Percentiles rank a stretch among this genome's conserved stretches.
Conservation (phyloP, 1,140 invertebrate species). For the Microplitis demolitor region DNA sequence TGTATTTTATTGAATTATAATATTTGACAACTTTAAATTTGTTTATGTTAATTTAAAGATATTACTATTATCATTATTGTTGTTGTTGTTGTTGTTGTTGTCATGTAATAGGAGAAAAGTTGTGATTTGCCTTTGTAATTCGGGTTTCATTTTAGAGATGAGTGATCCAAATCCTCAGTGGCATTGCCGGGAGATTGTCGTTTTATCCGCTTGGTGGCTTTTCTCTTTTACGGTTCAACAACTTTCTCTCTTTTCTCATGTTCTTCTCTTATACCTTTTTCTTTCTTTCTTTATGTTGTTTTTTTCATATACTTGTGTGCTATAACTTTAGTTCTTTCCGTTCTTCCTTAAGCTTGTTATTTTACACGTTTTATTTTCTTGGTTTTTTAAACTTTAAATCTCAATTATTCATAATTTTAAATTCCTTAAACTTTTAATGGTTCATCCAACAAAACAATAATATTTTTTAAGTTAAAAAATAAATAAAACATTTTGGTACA, state of each 20-base stretch:
- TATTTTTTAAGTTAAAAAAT: too few species aligned
- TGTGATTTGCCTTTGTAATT: conserved; percentile 28
- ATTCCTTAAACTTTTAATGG: background rate
- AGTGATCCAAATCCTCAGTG: conserved; percentile 25
- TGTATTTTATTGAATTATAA: too few species aligned
- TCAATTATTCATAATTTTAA: background rate
- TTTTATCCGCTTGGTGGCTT: conserved; percentile 27
- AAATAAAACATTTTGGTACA: too few species aligned
- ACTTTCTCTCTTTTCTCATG: background rate
- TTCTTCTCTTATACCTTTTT: conserved; percentile 9
- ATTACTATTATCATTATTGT: too few species aligned
- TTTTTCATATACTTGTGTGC: conserved; percentile 2
- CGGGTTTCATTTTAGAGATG: conserved; percentile 17
- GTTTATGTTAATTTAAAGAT: too few species aligned
- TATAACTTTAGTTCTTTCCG: background rate
- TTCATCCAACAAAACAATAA: background rate
- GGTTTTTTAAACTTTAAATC: background rate
- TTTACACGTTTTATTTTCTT: conserved; percentile 16
- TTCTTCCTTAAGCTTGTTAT: conserved; percentile 27
- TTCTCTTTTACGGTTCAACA: conserved; percentile 5
- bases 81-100: background rate
- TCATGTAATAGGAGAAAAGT: conserved; percentile 18
- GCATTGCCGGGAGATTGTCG: conserved; percentile 31
- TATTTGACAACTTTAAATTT: too few species aligned
- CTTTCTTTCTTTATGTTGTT: background rate